These are phyloP conservation scores for Drosophila kikkawai DNA, from an alignment of 1,140 invertebrate species.

Conservation along the genomic window DNA sequence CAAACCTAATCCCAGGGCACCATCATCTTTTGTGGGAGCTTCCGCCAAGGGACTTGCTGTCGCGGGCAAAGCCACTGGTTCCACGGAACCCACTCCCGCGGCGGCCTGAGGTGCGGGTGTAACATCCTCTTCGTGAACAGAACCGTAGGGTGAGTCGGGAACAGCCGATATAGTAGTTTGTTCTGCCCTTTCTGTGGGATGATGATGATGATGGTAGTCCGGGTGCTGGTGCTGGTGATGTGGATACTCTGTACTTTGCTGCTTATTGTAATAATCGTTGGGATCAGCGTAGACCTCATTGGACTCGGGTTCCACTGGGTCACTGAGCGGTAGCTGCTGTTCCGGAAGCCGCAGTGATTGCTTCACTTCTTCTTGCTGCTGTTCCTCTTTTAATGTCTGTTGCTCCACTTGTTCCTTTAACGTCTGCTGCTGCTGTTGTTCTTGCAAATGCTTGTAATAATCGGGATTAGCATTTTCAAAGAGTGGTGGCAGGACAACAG, in stretches of 20 bases:
- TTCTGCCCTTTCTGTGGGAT: conserved; percentile 5
- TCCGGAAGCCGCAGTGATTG: not conserved
- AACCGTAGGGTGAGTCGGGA: conserved; percentile 38
- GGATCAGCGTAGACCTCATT: not conserved
- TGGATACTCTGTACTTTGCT: not conserved
- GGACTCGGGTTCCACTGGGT: not conserved
- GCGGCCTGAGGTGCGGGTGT: conserved; percentile 39
- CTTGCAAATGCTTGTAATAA: conserved; percentile 59
- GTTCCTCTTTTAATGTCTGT: not conserved
- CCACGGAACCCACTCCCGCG: conserved; percentile 37
- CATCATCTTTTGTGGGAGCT: conserved; percentile 47
- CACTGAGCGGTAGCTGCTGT: not conserved
- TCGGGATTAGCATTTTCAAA: conserved; percentile 59
- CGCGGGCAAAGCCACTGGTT: conserved; percentile 46
- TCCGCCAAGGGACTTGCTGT: conserved; percentile 22
- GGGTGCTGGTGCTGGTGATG: conserved; percentile 5
- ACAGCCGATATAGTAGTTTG: conserved; percentile 53
- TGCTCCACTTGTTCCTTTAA: not conserved
- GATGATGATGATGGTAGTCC: conserved; percentile 1
- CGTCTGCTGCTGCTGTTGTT: conserved; percentile 23
- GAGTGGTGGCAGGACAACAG: conserved; percentile 51
- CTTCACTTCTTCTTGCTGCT: not conserved
- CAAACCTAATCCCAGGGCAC: conserved; percentile 40
- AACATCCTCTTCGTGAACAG: conserved; percentile 47
- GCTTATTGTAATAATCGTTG: conserved; percentile 12